Base-by-base conservation (phyloP, 2,888 invertebrate species). In the Sarcophaga carnaria region DNA sequence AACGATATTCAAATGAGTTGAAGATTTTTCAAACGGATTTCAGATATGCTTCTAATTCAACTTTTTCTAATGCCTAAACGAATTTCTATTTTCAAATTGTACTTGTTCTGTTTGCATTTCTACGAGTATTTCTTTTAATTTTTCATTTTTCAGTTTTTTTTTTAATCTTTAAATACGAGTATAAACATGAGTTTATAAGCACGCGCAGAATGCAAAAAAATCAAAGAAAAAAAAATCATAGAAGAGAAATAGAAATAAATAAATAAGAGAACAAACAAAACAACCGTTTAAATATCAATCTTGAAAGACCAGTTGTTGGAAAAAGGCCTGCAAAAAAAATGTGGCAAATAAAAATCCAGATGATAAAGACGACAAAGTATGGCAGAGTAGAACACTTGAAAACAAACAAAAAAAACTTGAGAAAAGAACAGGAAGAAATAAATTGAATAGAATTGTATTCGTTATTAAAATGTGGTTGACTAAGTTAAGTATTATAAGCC, bases 281-380 rank as follows among this genome's bases (percentile, higher is more conserved):
- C 81, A 84, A 84, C 87, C 84, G 87, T 84, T 87, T 87, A 87
- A 87, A 84, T 87, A 81, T 81, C 78, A 87, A 81, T 84, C 84
- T 84, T 75, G 84, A 81, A 84, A 87, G 78, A 87, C 87, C 71
- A 74, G 85, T 85, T 82, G 59, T 84, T 70, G 37, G 37, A 37
- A 37, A 37, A 37, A 37, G 37, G 37, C 37, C 37, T 37, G 37
- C 37, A 37, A 37, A 37, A 37, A 37, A 37, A 37, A 37, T 37
- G 8, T 37, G 37, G 37, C 37, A 37, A 37, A 37, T 37, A 2
- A 71, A 75, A 75, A 49, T 20, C 10, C n/a, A 20, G 5, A 66
- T 64, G 70, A 59, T 37, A 6, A 66, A 70, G 72, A 62, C 17
- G 72, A 62, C 59, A 27, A 60, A 71, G 37, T 37, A 37, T 37